Percentiles rank a stretch among this genome's conserved stretches.
These are phyloP conservation scores for Lepus townsendii DNA, from an alignment of 2,797 vertebrate genomes.

Conservation along the genomic window DNA sequence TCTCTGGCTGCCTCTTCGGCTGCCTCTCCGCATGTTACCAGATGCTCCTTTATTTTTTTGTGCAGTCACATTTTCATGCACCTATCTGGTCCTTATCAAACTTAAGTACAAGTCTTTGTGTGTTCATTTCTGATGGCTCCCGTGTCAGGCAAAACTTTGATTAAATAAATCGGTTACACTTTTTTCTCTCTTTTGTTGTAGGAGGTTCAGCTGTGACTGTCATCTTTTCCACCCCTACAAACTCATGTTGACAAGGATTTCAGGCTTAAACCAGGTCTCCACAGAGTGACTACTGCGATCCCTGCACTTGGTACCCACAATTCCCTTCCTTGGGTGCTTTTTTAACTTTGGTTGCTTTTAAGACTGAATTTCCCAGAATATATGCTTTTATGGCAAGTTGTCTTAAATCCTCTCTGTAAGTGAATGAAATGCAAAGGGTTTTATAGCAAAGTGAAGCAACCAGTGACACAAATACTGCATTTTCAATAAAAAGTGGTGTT, in stretches of 20 bases:
- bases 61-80: not conserved
- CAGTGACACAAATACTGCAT: slow-evolving; percentile 37
- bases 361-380: not conserved
- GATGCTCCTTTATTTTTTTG: not conserved
- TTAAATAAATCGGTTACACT: not conserved
- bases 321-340: not conserved
- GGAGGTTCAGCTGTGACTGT: not conserved
- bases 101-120: not conserved
- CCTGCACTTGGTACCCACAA: not conserved
- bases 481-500: slow-evolving; percentile 19
- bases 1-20: too few species aligned
- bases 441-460: slow-evolving; percentile 40
- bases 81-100: not conserved
- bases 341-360: not conserved
- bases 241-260: not conserved
- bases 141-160: not conserved
- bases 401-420: slow-evolving; percentile 45
- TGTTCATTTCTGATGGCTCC: not conserved
- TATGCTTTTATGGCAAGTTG: not conserved
- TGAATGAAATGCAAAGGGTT: slow-evolving; percentile 37
- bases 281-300: not conserved
- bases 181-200: not conserved
- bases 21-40: not conserved
- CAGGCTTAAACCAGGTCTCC: not conserved
- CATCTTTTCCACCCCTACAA: not conserved